Evolutionary conservation across 1,140 invertebrate genomes (phyloP).

Genomic region (Meloidogyne chitwoodi): DNA sequence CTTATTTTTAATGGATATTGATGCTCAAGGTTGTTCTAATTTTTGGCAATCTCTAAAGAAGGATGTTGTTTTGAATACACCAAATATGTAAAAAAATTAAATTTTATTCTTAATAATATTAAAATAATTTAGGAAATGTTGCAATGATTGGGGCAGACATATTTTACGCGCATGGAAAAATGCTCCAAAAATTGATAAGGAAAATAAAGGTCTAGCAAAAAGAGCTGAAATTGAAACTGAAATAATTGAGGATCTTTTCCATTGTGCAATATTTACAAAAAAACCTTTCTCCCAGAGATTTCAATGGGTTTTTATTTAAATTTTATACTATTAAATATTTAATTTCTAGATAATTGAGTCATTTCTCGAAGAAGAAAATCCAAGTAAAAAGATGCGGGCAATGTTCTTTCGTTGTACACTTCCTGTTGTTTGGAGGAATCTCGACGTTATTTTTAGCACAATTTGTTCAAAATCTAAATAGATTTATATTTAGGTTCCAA

Average conservation of each 20-base stretch:
- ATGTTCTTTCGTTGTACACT: conserved; percentile 27
- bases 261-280: neutral
- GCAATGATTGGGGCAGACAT: conserved; percentile 6
- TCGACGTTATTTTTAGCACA: conserved; percentile 12
- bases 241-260: conserved; percentile 22
- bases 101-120: neutral
- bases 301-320: conserved; percentile 16
- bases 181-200: conserved; percentile 6
- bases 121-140: conserved; percentile 14
- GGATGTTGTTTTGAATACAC: neutral
- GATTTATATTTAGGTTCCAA: conserved; percentile 12
- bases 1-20: neutral
- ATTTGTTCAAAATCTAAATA: no score
- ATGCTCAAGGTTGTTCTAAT: neutral
- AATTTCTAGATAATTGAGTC: conserved; percentile 14
- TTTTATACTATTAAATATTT: neutral
- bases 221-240: conserved; percentile 9
- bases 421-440: conserved; percentile 23
- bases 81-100: neutral
- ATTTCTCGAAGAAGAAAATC: conserved; percentile 14
- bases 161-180: conserved; percentile 27
- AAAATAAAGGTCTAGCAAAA: conserved; percentile 6
- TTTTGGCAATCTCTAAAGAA: conserved; percentile 23
- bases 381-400: conserved; percentile 13
- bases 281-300: conserved; percentile 16